Percentiles rank a stretch among this genome's conserved stretches.
Conservation (phyloP, 2,113 vertebrate genomes). For the Nesoenas mayeri region DNA sequence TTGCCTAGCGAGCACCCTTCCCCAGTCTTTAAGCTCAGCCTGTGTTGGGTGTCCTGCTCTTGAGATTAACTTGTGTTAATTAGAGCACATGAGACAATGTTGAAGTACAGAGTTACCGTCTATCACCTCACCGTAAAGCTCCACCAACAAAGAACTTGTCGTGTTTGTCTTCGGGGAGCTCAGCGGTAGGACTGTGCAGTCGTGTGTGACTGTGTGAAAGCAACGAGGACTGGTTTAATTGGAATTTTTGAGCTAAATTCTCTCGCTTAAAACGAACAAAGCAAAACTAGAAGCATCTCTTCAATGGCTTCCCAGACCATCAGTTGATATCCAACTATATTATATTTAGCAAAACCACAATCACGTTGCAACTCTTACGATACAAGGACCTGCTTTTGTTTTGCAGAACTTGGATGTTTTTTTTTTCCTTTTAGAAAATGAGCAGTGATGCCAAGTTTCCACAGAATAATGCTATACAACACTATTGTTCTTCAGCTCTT, state of each 20-base stretch:
- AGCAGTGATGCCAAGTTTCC: neutral
- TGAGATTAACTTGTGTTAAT: neutral
- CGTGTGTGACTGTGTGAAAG: neutral
- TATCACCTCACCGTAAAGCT: neutral
- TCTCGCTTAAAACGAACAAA: neutral
- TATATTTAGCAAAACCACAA: neutral
- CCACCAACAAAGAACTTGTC: accelerated
- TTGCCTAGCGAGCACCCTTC: neutral
- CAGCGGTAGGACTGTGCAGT: neutral
- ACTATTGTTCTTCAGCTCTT: neutral
- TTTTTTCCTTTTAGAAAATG: neutral
- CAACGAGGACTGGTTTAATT: neutral
- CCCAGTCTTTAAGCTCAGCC: neutral
- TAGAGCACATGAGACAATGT: accelerated
- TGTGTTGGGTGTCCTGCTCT: neutral
- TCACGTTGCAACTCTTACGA: neutral
- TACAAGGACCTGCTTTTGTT: neutral
- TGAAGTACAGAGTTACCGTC: neutral
- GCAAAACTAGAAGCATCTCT: neutral
- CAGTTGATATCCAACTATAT: neutral
- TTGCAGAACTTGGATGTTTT: neutral
- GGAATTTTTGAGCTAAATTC: neutral
- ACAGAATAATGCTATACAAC: neutral
- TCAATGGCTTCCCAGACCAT: neutral
- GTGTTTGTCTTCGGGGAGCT: neutral